Evolutionary conservation across 2,888 invertebrate genomes (phyloP), one percentile per base, ranked within the genome.

Genomic region (Ormyrus pomaceus): DNA sequence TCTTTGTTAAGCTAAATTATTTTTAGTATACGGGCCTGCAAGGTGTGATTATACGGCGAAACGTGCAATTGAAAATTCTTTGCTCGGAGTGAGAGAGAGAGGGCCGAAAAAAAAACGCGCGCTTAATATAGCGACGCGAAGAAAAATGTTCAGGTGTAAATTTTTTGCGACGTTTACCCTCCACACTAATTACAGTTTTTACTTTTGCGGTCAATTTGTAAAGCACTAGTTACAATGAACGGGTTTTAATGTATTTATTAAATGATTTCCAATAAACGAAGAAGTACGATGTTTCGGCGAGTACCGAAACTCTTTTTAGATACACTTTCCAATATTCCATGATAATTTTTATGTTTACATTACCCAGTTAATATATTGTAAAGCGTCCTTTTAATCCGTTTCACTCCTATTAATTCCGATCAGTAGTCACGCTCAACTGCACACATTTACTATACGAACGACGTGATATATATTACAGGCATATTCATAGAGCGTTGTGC

Each of bases 21-120:
- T 74, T 48, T 11, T 8, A 8, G 6, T 5, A 3, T 11, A 11
- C 48, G 45, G 50, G 34, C 10, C 10, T 46, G n/a, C 34, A 10
- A n/a, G 46, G 11, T 56, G 45, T 19, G 46, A 13, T 1, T 64
- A 45, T 34, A n/a, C 13, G 66, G 34, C 11, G 11, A 48, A 66
- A 58, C 13, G 55, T 34, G 34, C 56, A 13, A 73, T 65, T 65
- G 65, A 73, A 73, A 55, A 73, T 73, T 64, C 5, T 19, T 7
- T 5, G 10, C 70, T 34, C 4, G 34, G 3, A 34, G 34, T 34
- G 34, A 2, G 34, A 34, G 34, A 3, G 34, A 4, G 34, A 3
- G 48, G 8, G 1, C 0, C 3, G 53, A 55, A 68, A 68, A 68
- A 34, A 10, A 45, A 11, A 19, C 19, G 34, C 19, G 5, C 34